Evolutionary conservation across 2,113 vertebrate genomes (phyloP), one percentile per base, ranked within the genome.

Genomic region (Rhagologus leucostigma): DNA sequence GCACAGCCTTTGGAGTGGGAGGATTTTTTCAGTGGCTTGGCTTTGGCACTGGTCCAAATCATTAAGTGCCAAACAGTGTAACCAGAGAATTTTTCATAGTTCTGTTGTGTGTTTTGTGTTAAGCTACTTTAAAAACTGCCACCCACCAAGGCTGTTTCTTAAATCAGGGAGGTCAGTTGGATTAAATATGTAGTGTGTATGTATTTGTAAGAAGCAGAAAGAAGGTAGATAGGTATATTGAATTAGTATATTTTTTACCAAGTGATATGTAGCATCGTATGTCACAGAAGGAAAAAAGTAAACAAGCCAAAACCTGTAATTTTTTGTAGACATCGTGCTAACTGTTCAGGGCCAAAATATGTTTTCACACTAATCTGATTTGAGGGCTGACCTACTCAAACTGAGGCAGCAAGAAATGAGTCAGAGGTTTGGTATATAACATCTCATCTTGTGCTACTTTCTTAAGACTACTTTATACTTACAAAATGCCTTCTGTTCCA

Each of bases 21-120:
- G 67, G 57, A 89, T 73, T 79, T 93, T 94, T 93, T 89, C 80
- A 41, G 64, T 94, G 69, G 53, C 70, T 96, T 94, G 87, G 32
- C 55, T 98, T 97, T 96, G 93, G 89, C 86, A 81, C 85, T 78
- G 26, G 64, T 95, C 88, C 95, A 97, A 97, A 95, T 67, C 71
- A 80, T 87, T 94, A 91, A 89, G 37, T 87, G 60, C 78, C 93
- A 95, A 97, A 88, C 16, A 93, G 24, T 69, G 56, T 79, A 96
- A 95, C 71, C 62, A 76, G 50, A 96, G 22, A 30, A 64, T 57
- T 95, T 90, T 95, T 92, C 74, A 74, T 37, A 75, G 35, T 68
- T 93, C 39, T 89, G 63, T 83, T 95, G 26, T 62, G 56, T 96
- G 49, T 91, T 97, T 97, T 89, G 41, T 89, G 46, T 96, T 96